Evolutionary conservation across 2,797 vertebrate genomes (phyloP), one percentile per base, ranked within the genome.

Genomic region (Paguma larvata): DNA sequence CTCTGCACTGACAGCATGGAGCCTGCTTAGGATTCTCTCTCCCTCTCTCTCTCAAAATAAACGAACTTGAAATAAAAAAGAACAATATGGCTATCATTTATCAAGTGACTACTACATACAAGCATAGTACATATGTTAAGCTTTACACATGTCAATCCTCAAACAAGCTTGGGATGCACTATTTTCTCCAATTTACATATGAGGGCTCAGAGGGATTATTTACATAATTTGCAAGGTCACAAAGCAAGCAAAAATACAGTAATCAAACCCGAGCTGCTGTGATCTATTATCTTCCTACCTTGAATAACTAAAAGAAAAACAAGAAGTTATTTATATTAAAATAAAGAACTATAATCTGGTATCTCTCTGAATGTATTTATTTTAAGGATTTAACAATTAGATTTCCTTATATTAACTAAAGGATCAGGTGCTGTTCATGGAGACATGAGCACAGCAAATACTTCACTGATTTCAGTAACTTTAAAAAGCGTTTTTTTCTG

Each of bases 331-430:
- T 86, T 80, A 67, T 23, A 80, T 41, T 89, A 65, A 85, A 75
- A 91, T 41, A 85, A 15, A 95, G 8, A 67, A 85, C 44, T 87
- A 65, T 27, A 77, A 92, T 67, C 27, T 83, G 34, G 1, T 91
- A 82, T 90, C 32, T 65, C 65, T 93, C 16, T 79, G 23, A 93
- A 77, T 84, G 9, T 83, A 63, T 62, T 88, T 68, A 51, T 75
- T 90, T 78, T 86, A 94, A 73, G 21, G 48, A 95, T 38, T 32
- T 89, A 25, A 89, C 56, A 85, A n/a, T 87, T 89, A 95, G 4
- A 79, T 88, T 85, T 91, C 85, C 9, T 77, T 51, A 2, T 41
- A 85, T 59, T 90, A 83, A 90, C 53, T 89, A 63, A 56, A 91
- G 41, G 48, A 63, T n/a, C 41, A 77, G 25, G 73, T 46, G 48